Evolutionary conservation across 2,888 invertebrate genomes (phyloP).

Genomic region (Lepidochitona cinerea): DNA sequence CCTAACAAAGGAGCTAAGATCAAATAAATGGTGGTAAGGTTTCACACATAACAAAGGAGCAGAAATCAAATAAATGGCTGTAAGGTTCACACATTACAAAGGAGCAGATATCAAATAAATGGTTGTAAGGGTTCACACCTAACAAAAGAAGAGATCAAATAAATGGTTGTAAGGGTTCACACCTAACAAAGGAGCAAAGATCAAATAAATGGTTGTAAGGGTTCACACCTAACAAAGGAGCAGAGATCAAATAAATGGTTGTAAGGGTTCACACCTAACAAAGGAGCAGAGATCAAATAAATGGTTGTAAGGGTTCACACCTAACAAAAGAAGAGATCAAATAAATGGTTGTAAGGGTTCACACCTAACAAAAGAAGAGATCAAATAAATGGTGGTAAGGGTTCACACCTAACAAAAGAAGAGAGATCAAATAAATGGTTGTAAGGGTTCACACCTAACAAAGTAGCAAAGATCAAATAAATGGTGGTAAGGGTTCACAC

Average conservation of each 20-base stretch:
- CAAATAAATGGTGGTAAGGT: slow-evolving; percentile 99
- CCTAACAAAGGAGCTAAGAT: too few relatives aligned
- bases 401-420: slow-evolving; percentile 82
- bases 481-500: slow-evolving; percentile 98
- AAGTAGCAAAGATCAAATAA: slow-evolving; percentile 99
- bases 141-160: slow-evolving; percentile 49
- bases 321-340: slow-evolving; percentile 73
- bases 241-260: neutral
- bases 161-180: slow-evolving; percentile 14
- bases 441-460: slow-evolving; percentile 20
- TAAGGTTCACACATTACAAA: too few relatives aligned
- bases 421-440: neutral
- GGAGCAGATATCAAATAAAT: slow-evolving; percentile 90
- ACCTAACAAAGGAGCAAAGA: too few relatives aligned
- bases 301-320: slow-evolving; percentile 98
- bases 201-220: slow-evolving; percentile 99
- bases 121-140: slow-evolving; percentile 98
- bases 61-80: neutral
- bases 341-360: neutral
- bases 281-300: too few relatives aligned
- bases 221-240: slow-evolving; percentile 83
- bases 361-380: too few relatives aligned
- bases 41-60: slow-evolving; percentile 82
- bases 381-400: slow-evolving; percentile 99
- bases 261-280: slow-evolving; percentile 20